These are phyloP conservation scores for Chloebia gouldiae DNA, from an alignment of 2,113 vertebrate species.

Conservation along the genomic window DNA sequence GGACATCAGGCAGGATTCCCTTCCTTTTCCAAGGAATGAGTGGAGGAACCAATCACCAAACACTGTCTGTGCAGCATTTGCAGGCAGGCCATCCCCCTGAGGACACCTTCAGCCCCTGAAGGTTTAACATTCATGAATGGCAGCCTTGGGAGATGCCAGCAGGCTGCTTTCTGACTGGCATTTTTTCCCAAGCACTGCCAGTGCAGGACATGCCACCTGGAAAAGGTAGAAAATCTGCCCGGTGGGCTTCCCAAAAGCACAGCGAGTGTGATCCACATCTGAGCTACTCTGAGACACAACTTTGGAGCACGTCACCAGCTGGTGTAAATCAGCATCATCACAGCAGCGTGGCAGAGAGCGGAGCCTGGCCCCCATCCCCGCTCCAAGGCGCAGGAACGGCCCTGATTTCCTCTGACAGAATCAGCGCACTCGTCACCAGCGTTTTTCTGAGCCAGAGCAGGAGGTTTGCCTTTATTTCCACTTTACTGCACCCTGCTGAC, in stretches of 20 bases:
- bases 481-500: conserved; percentile 38
- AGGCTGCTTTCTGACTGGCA: background rate
- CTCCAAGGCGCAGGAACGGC: background rate
- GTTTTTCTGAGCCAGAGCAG: conserved; percentile 36
- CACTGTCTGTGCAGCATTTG: background rate
- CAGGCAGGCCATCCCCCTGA: background rate
- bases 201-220: background rate
- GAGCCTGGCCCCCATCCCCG: background rate
- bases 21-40: background rate
- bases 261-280: accelerated
- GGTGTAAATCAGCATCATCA: background rate
- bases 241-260: background rate
- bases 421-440: background rate
- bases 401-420: conserved; percentile 61
- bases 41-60: background rate
- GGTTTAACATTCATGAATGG: background rate
- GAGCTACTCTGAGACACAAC: background rate
- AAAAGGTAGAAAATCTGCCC: background rate
- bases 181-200: background rate
- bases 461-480: conserved; percentile 47
- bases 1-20: background rate
- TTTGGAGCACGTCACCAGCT: background rate
- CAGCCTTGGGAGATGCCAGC: background rate
- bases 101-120: background rate
- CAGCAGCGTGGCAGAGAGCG: accelerated